phyloP scores from a whole-genome alignment of 2,888 invertebrate genomes.

The Phytoseiulus persimilis region DNA sequence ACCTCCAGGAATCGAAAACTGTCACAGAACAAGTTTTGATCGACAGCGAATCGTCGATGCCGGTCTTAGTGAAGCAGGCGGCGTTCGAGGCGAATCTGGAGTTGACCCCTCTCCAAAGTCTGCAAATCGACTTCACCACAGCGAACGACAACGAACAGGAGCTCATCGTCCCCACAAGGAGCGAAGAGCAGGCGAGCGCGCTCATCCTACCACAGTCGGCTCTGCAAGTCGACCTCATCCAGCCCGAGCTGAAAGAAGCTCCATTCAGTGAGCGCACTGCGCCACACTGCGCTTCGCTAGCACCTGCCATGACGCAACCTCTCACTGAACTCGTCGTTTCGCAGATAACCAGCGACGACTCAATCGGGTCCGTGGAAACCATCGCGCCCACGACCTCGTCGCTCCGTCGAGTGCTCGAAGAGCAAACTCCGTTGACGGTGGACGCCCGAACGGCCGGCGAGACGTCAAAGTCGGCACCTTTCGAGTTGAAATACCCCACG shows the following conservation, averaged over 20 bases:
- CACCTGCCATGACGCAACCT: not conserved
- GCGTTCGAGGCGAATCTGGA: not conserved
- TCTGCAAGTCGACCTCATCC: not conserved
- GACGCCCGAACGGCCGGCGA: not conserved
- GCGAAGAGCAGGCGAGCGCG: not conserved
- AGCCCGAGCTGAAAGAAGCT: not conserved
- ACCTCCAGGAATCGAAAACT: slow-evolving; percentile 6
- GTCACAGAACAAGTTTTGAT: slow-evolving; percentile 5
- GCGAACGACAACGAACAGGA: not conserved
- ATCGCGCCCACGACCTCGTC: not conserved
- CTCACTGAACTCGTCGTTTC: not conserved
- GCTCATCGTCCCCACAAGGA: not conserved
- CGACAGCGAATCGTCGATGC: not conserved
- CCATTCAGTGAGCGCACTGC: not conserved
- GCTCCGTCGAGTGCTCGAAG: not conserved
- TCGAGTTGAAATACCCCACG: slow-evolving; percentile 15
- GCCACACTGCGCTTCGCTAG: not conserved
- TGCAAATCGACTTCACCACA: not conserved
- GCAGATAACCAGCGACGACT: slow-evolving; percentile 10
- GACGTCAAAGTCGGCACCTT: not conserved
- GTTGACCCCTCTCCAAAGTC: not conserved
- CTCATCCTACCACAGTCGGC: not conserved
- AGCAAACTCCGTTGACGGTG: not conserved
- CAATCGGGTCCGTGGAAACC: not conserved
- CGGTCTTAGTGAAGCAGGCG: not conserved